Percentiles rank a stretch among this genome's conserved stretches.
These are phyloP conservation scores for Plotosus lineatus DNA, from an alignment of 2,113 vertebrate species.

Conservation along the genomic window DNA sequence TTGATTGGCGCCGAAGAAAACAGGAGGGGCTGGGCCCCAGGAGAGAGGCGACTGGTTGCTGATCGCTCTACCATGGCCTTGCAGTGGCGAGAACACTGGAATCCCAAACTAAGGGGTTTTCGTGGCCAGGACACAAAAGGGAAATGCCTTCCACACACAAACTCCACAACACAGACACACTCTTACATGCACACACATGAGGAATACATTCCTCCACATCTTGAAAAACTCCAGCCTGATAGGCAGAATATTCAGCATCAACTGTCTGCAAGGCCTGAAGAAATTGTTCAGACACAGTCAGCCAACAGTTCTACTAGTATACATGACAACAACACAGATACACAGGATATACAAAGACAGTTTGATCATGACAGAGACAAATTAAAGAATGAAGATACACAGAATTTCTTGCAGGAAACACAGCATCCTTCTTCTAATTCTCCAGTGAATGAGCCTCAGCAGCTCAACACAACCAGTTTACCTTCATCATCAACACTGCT, in stretches of 20 bases:
- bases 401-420: slow-evolving; percentile 40
- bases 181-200: slow-evolving; percentile 43
- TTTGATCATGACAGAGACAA: slow-evolving; percentile 2
- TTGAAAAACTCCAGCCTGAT: slow-evolving; percentile 53
- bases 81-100: slow-evolving; percentile 88
- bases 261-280: slow-evolving; percentile 34
- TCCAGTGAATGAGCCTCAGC: not conserved
- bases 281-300: slow-evolving; percentile 16
- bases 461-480: slow-evolving; percentile 16
- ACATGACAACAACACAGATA: slow-evolving; percentile 18
- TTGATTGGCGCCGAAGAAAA: slow-evolving; percentile 72
- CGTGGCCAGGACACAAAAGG: slow-evolving; percentile 80
- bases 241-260: not conserved
- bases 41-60: slow-evolving; percentile 77
- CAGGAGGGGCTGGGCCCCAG: slow-evolving; percentile 68
- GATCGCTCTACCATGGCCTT: slow-evolving; percentile 82
- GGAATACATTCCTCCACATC: slow-evolving; percentile 71
- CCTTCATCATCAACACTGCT: slow-evolving; percentile 33
- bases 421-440: slow-evolving; percentile 22
- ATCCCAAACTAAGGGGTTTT: slow-evolving; percentile 79
- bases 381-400: slow-evolving; percentile 5
- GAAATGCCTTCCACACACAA: slow-evolving; percentile 67
- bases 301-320: not conserved
- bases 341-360: not conserved
- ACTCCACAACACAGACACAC: slow-evolving; percentile 37